Evolutionary conservation across 2,888 invertebrate genomes (phyloP).

Genomic region (Rhodophaea formosa): DNA sequence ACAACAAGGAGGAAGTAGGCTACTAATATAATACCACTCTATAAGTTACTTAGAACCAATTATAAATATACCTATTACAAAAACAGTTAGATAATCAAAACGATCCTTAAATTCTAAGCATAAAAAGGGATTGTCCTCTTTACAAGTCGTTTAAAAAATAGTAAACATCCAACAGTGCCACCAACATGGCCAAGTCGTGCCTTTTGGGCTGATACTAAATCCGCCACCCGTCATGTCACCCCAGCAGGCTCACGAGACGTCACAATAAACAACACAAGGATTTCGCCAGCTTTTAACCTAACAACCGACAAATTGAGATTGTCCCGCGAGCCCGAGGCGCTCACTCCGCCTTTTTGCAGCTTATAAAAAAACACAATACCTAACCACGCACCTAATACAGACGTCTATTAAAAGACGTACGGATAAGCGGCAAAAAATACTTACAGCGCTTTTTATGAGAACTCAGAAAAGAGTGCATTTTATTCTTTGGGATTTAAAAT

Average conservation of each 20-base stretch:
- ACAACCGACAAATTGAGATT: constrained; percentile 69
- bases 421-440: constrained; percentile 26
- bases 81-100: too few relatives aligned
- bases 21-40: too few relatives aligned
- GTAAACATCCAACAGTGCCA: not conserved
- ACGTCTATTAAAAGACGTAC: constrained; percentile 25
- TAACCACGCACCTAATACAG: constrained; percentile 18
- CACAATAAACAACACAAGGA: constrained; percentile 36
- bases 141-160: too few relatives aligned
- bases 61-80: too few relatives aligned
- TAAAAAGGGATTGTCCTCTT: too few relatives aligned
- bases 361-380: constrained; percentile 31
- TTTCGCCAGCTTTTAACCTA: constrained; percentile 57
- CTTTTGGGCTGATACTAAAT: not conserved
- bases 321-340: constrained; percentile 65
- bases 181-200: not conserved
- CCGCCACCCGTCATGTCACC: constrained; percentile 7
- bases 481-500: not conserved
- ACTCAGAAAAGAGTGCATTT: not conserved
- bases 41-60: too few relatives aligned
- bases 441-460: not conserved
- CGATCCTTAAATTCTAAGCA: too few relatives aligned
- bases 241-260: not conserved
- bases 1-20: too few relatives aligned
- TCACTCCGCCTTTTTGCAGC: constrained; percentile 67